Conservation (phyloP, 1,140 invertebrate genomes). For the Diplogasteroides magnus region DNA sequence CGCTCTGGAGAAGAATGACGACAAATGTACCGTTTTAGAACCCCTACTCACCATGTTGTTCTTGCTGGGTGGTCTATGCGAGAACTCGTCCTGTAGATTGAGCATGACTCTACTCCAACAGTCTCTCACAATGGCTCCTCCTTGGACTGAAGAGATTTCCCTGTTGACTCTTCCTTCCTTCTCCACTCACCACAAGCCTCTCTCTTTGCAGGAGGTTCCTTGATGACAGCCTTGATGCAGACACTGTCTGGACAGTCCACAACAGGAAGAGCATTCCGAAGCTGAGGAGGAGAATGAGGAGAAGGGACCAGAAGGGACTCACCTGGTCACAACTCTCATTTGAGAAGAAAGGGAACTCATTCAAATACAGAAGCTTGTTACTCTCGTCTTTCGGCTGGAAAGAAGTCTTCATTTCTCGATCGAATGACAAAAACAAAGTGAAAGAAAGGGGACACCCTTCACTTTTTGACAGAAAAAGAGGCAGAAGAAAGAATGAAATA, state of each 20-base stretch:
- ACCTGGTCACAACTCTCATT: conserved; percentile 39
- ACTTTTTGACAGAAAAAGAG: background rate
- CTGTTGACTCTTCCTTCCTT: background rate
- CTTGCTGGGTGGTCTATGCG: conserved; percentile 8
- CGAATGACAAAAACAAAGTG: background rate
- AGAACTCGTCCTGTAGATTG: background rate
- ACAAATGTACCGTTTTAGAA: no score
- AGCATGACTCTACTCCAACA: conserved; percentile 41
- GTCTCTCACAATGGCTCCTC: conserved; percentile 39
- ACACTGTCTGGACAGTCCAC: conserved; percentile 39
- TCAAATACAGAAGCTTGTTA: conserved; percentile 35
- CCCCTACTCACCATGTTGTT: conserved; percentile 29
- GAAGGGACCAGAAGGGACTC: no score
- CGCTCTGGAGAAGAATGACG: no score
- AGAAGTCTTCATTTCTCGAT: conserved; percentile 1
- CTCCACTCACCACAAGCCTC: conserved; percentile 38
- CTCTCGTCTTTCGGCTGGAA: conserved; percentile 40
- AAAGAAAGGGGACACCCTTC: background rate
- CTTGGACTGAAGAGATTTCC: conserved; percentile 32
- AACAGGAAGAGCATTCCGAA: conserved; percentile 30
- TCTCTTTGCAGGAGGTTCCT: conserved; percentile 38
- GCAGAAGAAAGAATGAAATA: background rate
- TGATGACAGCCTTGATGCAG: conserved; percentile 42
- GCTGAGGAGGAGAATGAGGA: conserved; percentile 2
- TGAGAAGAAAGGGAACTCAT: conserved; percentile 32